Evolutionary conservation across 2,797 vertebrate species (phyloP), one percentile per base, ranked within the genome.

Genomic region (Enoplosus armatus): DNA sequence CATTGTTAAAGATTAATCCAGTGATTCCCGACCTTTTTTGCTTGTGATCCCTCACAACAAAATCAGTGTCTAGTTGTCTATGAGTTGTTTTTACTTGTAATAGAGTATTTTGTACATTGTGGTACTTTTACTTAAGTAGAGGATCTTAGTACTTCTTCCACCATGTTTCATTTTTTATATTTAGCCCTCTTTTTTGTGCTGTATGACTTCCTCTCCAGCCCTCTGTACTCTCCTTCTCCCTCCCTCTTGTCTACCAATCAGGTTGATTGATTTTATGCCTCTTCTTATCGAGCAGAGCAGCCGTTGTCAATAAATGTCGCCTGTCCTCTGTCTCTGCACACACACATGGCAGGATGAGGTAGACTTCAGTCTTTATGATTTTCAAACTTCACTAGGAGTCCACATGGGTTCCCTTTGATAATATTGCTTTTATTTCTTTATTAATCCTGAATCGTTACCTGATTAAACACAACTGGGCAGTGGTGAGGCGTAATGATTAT

Each of bases 241-340:
- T 72, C 39, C n/a, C 37, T 72, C 39, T 72, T 35, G 56, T 80
- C 83, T 50, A 72, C 72, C 81, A 86, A 85, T 90, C 87, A 83
- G 59, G 62, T 59, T 83, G 90, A 93, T 92, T 85, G 90, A 93
- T 93, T 90, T 86, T 82, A 84, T 75, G 83, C 74, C 79, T 83
- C 51, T 15, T 86, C 87, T 87, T 89, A 92, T 91, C 82, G 60
- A 89, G 78, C 41, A 2, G 56, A 39, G 81, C 89, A 87, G 86
- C 85, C 51, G 24, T 64, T 69, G 79, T 90, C 87, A 84, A 86
- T 92, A 88, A 88, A 89, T 79, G 75, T 68, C 1, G 39, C 56
- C 69, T 51, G 63, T 75, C 75, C 35, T 39, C 37, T 31, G 15
- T 20, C 64, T 1, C 15, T 3, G 24, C 43, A n/a, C 10, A 18